Evolutionary conservation across 2,888 invertebrate genomes (phyloP).

Genomic region (Thymelicus acteon): DNA sequence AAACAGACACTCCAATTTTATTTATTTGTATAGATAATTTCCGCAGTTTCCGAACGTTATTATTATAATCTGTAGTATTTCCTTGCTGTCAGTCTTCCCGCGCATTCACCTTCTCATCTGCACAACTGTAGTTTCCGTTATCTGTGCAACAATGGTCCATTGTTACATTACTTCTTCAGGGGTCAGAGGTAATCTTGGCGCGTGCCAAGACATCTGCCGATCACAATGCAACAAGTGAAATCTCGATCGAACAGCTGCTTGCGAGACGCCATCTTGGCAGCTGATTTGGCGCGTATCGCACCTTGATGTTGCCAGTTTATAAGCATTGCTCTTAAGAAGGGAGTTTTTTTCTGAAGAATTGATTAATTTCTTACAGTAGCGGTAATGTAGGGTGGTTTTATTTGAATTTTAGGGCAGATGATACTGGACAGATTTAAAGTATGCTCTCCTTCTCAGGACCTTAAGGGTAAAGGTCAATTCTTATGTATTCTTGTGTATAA

Average conservation of each 20-base stretch:
- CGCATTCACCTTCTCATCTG: slow-evolving; percentile 17
- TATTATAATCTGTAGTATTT: too few species aligned
- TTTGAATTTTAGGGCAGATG: slow-evolving; percentile 11
- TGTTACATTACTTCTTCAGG: slow-evolving; percentile 44
- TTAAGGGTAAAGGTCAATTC: too few species aligned
- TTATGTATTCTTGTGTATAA: too few species aligned
- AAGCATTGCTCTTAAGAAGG: slow-evolving; percentile 28
- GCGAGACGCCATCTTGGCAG: slow-evolving; percentile 27
- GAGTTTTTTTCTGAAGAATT: slow-evolving; percentile 32
- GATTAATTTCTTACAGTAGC: slow-evolving; percentile 32
- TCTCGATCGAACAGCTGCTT: slow-evolving; percentile 30
- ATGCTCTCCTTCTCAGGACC: background rate
- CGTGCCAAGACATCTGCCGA: slow-evolving; percentile 52
- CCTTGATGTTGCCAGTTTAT: slow-evolving; percentile 33
- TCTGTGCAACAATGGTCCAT: slow-evolving; percentile 11
- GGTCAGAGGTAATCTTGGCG: slow-evolving; percentile 58
- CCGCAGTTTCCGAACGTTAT: too few species aligned
- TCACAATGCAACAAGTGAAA: slow-evolving; percentile 36
- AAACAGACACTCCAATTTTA: too few species aligned
- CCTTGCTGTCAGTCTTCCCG: background rate
- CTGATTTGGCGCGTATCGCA: slow-evolving; percentile 35
- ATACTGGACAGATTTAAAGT: background rate
- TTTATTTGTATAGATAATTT: too few species aligned
- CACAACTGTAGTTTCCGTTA: slow-evolving; percentile 28
- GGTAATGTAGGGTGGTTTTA: slow-evolving; percentile 23